A percentile compares a stretch with the other conserved stretches of the same genome.
phyloP scores from a whole-genome alignment of 1,140 invertebrate species.

The Brachionus plicatilis region DNA sequence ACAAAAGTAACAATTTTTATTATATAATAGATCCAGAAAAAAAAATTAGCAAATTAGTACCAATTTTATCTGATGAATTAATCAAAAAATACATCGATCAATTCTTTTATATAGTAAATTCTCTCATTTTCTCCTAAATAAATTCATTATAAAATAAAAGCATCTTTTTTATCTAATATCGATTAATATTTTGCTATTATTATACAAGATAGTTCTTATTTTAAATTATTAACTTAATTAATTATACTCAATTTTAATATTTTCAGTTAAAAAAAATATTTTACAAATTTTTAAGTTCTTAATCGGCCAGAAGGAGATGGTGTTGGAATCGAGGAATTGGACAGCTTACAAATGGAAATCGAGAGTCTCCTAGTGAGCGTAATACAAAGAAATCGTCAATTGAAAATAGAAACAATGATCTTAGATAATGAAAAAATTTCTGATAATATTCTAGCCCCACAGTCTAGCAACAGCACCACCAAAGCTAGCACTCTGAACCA shows the following conservation, averaged over 20 bases:
- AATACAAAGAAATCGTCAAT: conserved; percentile 45
- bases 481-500: neutral
- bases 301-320: conserved; percentile 62
- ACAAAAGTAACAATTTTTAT: too few relatives aligned
- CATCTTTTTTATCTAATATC: neutral
- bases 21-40: too few relatives aligned
- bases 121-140: neutral
- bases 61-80: too few relatives aligned
- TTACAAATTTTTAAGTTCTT: conserved; percentile 56
- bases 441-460: conserved; percentile 43
- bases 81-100: too few relatives aligned
- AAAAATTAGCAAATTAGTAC: too few relatives aligned
- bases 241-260: neutral
- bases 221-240: conserved; percentile 34
- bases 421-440: conserved; percentile 25
- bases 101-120: too few relatives aligned
- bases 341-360: conserved; percentile 76
- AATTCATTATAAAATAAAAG: neutral
- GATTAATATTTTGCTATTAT: too few relatives aligned
- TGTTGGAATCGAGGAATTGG: conserved; percentile 71
- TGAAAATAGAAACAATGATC: conserved; percentile 27
- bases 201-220: neutral
- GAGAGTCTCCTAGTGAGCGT: conserved; percentile 75
- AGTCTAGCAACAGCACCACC: neutral
- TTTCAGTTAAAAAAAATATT: neutral